A percentile compares a stretch with the other conserved stretches of the same genome.
These are phyloP conservation scores for Nyleta sp. DNA, from an alignment of 2,888 invertebrate genomes.

Conservation along the genomic window DNA sequence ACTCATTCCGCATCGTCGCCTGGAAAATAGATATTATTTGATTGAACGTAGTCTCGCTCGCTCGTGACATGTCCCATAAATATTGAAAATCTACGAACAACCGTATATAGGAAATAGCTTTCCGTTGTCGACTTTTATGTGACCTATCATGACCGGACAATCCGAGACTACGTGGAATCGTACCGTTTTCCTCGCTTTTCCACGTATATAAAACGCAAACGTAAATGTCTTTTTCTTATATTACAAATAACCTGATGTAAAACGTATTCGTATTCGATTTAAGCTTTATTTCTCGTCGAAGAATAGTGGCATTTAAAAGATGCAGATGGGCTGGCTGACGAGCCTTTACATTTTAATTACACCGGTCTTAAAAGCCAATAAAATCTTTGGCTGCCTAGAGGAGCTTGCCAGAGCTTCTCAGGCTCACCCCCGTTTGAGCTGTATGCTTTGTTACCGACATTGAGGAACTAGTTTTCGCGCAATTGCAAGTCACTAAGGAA, in stretches of 20 bases:
- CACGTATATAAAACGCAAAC: constrained; percentile 30
- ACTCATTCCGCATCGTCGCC: constrained; percentile 73
- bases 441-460: constrained; percentile 16
- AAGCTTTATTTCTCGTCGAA: constrained; percentile 3
- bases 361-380: constrained; percentile 78
- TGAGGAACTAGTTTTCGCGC: constrained; percentile 17
- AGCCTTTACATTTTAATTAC: constrained; percentile 80
- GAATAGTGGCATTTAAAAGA: no score
- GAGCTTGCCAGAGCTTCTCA: constrained; percentile 70
- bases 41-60: constrained; percentile 69
- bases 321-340: no score
- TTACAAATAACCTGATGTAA: constrained; percentile 29
- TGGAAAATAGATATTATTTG: constrained; percentile 76
- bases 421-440: background rate
- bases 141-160: constrained; percentile 60
- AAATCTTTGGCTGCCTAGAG: constrained; percentile 72
- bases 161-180: constrained; percentile 35
- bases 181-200: constrained; percentile 26
- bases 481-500: constrained; percentile 49
- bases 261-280: constrained; percentile 22
- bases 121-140: constrained; percentile 66
- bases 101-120: constrained; percentile 56
- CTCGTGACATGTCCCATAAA: constrained; percentile 73
- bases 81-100: constrained; percentile 69
- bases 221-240: constrained; percentile 23